Conservation (phyloP, 1,140 invertebrate species). For the Sesamia nonagrioides region DNA sequence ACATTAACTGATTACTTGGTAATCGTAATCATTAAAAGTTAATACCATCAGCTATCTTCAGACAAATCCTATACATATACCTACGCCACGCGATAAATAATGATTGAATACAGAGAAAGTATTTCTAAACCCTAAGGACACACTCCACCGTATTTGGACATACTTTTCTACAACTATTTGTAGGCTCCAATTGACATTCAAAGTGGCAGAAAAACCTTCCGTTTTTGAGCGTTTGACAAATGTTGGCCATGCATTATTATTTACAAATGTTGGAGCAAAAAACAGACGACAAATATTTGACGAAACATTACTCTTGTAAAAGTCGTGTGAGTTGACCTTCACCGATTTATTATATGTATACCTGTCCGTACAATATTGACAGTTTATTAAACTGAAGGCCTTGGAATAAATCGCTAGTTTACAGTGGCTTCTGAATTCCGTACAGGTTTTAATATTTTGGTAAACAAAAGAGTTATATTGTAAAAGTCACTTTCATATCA, state of each 20-base stretch:
- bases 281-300: conserved; percentile 35
- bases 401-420: not conserved
- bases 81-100: not conserved
- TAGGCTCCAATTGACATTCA: conserved; percentile 6
- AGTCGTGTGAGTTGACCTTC: conserved; percentile 12
- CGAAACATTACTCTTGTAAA: conserved; percentile 34
- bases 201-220: conserved; percentile 5
- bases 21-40: not conserved
- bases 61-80: not conserved
- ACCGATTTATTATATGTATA: conserved; percentile 35
- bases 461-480: not conserved
- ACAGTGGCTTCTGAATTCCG: not conserved
- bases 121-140: not conserved
- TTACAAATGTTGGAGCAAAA: conserved; percentile 29
- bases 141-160: not conserved
- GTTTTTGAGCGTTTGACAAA: conserved; percentile 25
- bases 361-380: conserved; percentile 2
- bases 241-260: conserved; percentile 2
- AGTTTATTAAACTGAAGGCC: not conserved
- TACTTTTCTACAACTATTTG: not conserved
- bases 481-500: not conserved
- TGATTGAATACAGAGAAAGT: conserved; percentile 2
- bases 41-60: too few species aligned
- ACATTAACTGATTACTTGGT: too few species aligned
- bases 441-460: not conserved